Evolutionary conservation across 2,113 vertebrate species (phyloP), one percentile per base, ranked within the genome.

Genomic region (Tyto alba): DNA sequence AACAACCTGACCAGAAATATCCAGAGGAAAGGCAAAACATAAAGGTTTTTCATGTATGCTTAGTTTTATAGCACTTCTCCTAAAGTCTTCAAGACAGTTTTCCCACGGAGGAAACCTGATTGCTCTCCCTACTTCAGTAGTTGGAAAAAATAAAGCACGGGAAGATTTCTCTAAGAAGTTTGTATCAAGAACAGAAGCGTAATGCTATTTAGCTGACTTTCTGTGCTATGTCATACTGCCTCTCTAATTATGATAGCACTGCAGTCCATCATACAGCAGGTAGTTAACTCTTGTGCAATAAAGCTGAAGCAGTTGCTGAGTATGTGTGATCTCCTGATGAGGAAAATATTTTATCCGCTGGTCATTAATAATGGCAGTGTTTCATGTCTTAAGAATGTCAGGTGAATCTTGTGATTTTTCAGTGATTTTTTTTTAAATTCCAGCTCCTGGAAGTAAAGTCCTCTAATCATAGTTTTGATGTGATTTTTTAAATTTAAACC

Each of bases 71-170:
- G 45, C 29, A 48, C 62, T 50, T 84, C 27, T 18, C 43, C 9
- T 48, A 8, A 36, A 14, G 8, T 13, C 25, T 38, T 40, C 50
- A 41, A 59, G 56, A 17, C 34, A 52, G 13, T 27, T 15, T 52
- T 73, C n/a, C 41, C 29, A 10, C 16, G 14, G 59, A 78, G 64
- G 64, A 71, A 66, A 71, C 8, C 16, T 26, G 45, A 17, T 75
- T 0, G 0, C 22, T 63, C 19, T 90, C 47, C 11, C 26, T 62
- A 6, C 38, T 57, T 53, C 25, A 57, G 13, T 57, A 22, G 34
- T 17, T 17, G n/a, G 36, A 32, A 20, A 85, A 50, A 75, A 41
- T 7, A 2, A 59, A 52, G 32, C 52, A 17, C 16, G 34, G 45
- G 57, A 85, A 66, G 20, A 22, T 64, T 89, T 64, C 19, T 56